Evolutionary conservation across 1,140 invertebrate species (phyloP), one percentile per base, ranked within the genome.

Genomic region (Oncopodura yosiiana): DNA sequence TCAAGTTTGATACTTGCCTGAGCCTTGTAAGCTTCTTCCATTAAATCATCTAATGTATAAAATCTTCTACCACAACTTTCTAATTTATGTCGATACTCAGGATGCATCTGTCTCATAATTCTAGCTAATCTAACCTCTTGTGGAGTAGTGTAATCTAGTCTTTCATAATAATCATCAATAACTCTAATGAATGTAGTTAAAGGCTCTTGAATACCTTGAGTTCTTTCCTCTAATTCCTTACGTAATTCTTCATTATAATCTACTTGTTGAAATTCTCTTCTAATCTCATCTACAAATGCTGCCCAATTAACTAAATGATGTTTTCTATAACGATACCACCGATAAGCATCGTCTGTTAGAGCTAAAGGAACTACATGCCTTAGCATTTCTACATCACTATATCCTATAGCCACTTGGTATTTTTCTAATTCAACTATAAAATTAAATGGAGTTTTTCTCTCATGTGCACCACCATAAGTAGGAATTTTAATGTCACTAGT

Each of bases 401-500:
- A 43, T 3, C 41, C 27, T 8, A 34, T 23, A 24, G 34, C 18
- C 18, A 12, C 18, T 44, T 44, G 39, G 29, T 42, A 53, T 19
- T 53, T 44, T 23, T 44, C 51, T 8, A 53, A 23, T 24, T 53
- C 51, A 3, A 44, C 12, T 3, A 53, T 2, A 34, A 30, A 53
- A 34, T 44, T 23, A 26, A 26, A 36, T 12, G 49, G 37, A 11
- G 24, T 38, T 29, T 51, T 51, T 16, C 21, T 6, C 23, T 41
- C 43, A 6, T 46, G 29, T 12, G 49, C 24, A 3, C 49, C 49
- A 5, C 21, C 11, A 41, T 24, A 51, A 4, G 8, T 39, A 23
- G 49, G 49, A 26, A 51, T 41, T 41, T 51, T 51, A n/a, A 51
- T 21, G n/a, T 51, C 49, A 30, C 43, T 46, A 11, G 43, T 46